Base-by-base conservation (phyloP, 2,888 invertebrate genomes). In the Coleophora flavipennella region DNA sequence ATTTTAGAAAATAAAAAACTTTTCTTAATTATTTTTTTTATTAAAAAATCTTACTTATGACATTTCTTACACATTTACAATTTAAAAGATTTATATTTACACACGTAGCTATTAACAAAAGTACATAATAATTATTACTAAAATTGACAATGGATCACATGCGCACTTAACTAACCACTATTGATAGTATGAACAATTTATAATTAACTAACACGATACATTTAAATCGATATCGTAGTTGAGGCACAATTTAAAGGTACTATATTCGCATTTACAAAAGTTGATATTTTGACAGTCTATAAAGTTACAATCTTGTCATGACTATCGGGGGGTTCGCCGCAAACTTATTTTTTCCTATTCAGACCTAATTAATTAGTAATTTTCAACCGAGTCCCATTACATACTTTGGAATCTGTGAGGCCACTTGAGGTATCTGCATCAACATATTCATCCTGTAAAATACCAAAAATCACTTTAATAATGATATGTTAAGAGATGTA, bases 351-450 rank as follows among this genome's bases (percentile, higher is more conserved):
- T 49, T 45, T 49, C 49, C 53, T 53, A 53, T 55, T 57, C 57
- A 55, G 49, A 50, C 36, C 31, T 34, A 39, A 33, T 20, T 32
- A 34, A 27, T 6, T 39, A 20, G 20, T 6, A 20, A 25, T 43
- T 44, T 56, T 88, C 88, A 94, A 66, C 93, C 92, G 59, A 93
- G 86, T 46, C 93, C 92, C 85, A 94, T 86, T 54, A 94, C 92
- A 70, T 93, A 94, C 85, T 93, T 94, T 63, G 94, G 94, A 84
- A 94, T 87, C 76, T 91, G 91, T 73, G 90, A 91, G 42, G 92
- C 92, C 64, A 91, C 89, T 79, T 93, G 90, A 55, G 94, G 94
- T 69, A 94, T 91, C 57, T 94, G 93, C 89, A 93, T 92, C 59
- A 94, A 86, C 77, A 94, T 90, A 45, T 93, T 93, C 88, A 94